A percentile compares a stretch with the other conserved stretches of the same genome.
Evolutionary conservation across 2,888 invertebrate species (phyloP).

Genomic region (Epinotia demarniana): DNA sequence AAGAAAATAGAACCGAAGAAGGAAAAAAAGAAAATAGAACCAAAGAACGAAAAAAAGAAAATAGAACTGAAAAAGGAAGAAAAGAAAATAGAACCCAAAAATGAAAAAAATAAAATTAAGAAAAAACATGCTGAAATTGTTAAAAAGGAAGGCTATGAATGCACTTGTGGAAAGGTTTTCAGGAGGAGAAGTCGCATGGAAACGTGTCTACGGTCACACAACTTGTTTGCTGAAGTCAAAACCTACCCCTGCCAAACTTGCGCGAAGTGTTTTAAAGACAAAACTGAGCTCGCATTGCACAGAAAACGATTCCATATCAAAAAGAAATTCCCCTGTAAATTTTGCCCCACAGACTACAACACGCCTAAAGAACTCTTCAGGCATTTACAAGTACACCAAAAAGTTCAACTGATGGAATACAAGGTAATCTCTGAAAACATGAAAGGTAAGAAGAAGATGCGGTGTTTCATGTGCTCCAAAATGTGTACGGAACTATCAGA

Average conservation of each 20-base stretch:
- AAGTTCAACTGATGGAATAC: slow-evolving; percentile 78
- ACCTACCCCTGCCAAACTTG: slow-evolving; percentile 68
- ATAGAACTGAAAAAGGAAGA: slow-evolving; percentile 45
- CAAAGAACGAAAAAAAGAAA: slow-evolving; percentile 43
- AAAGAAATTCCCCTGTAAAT: slow-evolving; percentile 76
- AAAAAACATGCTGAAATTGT: slow-evolving; percentile 46
- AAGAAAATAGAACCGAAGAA: slow-evolving; percentile 26
- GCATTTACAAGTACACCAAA: slow-evolving; percentile 76
- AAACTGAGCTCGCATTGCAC: slow-evolving; percentile 67
- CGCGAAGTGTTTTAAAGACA: slow-evolving; percentile 67
- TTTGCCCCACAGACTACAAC: slow-evolving; percentile 78
- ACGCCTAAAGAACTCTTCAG: slow-evolving; percentile 75
- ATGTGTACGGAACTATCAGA: slow-evolving; percentile 68
- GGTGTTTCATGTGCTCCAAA: slow-evolving; percentile 75
- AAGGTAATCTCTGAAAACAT: slow-evolving; percentile 77
- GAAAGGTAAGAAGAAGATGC: slow-evolving; percentile 71
- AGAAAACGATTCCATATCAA: slow-evolving; percentile 67
- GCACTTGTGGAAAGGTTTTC: slow-evolving; percentile 73
- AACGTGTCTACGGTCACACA: slow-evolving; percentile 73
- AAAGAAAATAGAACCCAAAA: slow-evolving; percentile 28
- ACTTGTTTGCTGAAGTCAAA: slow-evolving; percentile 57
- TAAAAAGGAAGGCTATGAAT: slow-evolving; percentile 69
- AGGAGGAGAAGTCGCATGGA: slow-evolving; percentile 73
- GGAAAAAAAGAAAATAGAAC: slow-evolving; percentile 10
- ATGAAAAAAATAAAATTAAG: slow-evolving; percentile 44